Evolutionary conservation across 1,140 invertebrate species (phyloP).

Genomic region (Heterodera schachtii): DNA sequence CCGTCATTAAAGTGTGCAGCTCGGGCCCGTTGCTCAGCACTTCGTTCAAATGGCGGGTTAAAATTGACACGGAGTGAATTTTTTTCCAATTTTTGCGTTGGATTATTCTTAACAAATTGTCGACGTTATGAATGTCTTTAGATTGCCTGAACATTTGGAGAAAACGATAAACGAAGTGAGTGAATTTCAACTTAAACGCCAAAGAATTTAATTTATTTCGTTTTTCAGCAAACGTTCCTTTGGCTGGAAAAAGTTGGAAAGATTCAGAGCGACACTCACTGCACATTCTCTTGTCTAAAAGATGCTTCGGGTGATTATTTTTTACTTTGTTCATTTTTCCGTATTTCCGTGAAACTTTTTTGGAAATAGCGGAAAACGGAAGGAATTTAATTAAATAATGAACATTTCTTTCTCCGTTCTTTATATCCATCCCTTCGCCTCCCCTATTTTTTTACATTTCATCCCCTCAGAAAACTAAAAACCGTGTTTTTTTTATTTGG

Average conservation of each 20-base stretch:
- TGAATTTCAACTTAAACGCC: neutral
- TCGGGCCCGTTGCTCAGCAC: conserved; percentile 27
- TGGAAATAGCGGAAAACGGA: too few relatives aligned
- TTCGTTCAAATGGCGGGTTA: conserved; percentile 23
- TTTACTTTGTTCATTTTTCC: too few relatives aligned
- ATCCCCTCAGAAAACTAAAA: too few relatives aligned
- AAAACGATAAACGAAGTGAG: neutral
- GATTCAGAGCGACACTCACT: conserved; percentile 2
- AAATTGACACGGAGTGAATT: conserved; percentile 16
- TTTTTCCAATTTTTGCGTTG: too few relatives aligned
- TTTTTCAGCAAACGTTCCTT: conserved; percentile 25
- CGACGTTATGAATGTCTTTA: too few relatives aligned
- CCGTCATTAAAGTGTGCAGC: conserved; percentile 13
- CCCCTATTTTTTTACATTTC: neutral
- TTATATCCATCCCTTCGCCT: too few relatives aligned
- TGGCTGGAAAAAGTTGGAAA: conserved; percentile 24
- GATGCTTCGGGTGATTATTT: conserved; percentile 5
- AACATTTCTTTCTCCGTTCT: too few relatives aligned
- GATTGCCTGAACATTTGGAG: conserved; percentile 18
- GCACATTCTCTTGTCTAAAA: conserved; percentile 19
- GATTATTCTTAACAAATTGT: too few relatives aligned
- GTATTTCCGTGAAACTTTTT: too few relatives aligned
- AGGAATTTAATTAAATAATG: too few relatives aligned
- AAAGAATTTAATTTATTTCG: neutral
- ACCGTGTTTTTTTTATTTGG: too few relatives aligned